These are phyloP conservation scores for Corynorhinus townsendii DNA, from an alignment of 2,113 vertebrate species.

Conservation along the genomic window DNA sequence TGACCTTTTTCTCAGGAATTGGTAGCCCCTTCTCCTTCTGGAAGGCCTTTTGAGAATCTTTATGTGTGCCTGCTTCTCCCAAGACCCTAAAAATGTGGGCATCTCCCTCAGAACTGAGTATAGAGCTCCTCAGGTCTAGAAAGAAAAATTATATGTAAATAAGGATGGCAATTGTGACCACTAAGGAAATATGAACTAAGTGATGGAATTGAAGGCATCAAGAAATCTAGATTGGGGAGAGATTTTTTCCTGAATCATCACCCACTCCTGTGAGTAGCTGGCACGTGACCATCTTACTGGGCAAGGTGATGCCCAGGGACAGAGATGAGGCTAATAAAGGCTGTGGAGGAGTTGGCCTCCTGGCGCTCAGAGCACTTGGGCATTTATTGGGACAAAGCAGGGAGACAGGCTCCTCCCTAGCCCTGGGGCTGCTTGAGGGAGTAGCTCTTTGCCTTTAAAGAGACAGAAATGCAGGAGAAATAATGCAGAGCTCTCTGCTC, in stretches of 20 bases:
- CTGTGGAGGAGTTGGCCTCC: not conserved
- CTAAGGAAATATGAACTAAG: not conserved
- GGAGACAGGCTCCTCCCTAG: not conserved
- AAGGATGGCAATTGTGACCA: not conserved
- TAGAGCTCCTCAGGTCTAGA: not conserved
- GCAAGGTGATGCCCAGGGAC: not conserved
- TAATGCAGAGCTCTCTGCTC: not conserved
- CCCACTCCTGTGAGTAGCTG: not conserved
- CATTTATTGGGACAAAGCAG: not conserved
- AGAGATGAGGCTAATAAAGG: not conserved
- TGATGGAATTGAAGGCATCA: not conserved
- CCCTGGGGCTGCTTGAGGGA: not conserved
- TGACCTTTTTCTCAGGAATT: not conserved
- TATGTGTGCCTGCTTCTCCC: not conserved
- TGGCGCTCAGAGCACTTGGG: not conserved
- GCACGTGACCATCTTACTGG: not conserved
- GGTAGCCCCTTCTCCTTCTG: not conserved
- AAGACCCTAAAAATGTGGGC: not conserved
- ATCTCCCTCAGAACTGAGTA: not conserved
- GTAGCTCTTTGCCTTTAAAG: not conserved
- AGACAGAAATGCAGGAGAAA: constrained; percentile 3
- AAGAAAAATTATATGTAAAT: not conserved
- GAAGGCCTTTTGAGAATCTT: not conserved
- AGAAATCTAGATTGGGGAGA: not conserved
- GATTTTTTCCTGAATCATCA: not conserved